Evolutionary conservation across 2,113 vertebrate genomes (phyloP).

Genomic region (Dipodomys stephensi): DNA sequence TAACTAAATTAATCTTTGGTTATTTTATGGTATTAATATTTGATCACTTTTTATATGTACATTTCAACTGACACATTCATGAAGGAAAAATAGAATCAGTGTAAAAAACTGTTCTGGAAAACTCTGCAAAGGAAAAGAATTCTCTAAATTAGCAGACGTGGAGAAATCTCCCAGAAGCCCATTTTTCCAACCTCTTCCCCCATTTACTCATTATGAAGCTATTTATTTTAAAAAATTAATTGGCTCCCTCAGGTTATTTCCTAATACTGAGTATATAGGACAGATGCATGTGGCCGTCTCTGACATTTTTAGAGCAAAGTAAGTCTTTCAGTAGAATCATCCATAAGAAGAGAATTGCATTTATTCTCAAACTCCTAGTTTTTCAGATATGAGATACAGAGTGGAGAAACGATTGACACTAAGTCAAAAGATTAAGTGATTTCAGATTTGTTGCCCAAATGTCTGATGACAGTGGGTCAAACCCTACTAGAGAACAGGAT

Average conservation of each 20-base stretch:
- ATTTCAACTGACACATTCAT: neutral
- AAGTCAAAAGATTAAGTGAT: neutral
- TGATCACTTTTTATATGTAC: neutral
- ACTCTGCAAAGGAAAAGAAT: neutral
- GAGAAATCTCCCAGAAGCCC: neutral
- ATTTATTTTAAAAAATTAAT: neutral
- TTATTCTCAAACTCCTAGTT: neutral
- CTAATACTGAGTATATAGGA: neutral
- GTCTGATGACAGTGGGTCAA: neutral
- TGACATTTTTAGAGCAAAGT: neutral
- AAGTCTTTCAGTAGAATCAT: neutral
- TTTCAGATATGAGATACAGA: neutral
- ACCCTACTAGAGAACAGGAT: neutral
- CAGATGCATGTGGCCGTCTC: neutral
- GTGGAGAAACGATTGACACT: neutral
- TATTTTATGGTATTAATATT: neutral
- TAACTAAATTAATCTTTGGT: slow-evolving; percentile 12
- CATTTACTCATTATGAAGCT: neutral
- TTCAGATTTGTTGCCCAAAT: neutral
- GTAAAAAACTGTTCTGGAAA: neutral
- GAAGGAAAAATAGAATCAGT: neutral
- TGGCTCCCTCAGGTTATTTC: neutral
- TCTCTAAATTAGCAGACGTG: neutral
- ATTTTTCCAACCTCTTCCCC: neutral
- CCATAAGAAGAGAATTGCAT: neutral